Percentiles rank a stretch among this genome's conserved stretches.
phyloP scores from a whole-genome alignment of 2,113 vertebrate genomes.

The Laterallus jamaicensis region DNA sequence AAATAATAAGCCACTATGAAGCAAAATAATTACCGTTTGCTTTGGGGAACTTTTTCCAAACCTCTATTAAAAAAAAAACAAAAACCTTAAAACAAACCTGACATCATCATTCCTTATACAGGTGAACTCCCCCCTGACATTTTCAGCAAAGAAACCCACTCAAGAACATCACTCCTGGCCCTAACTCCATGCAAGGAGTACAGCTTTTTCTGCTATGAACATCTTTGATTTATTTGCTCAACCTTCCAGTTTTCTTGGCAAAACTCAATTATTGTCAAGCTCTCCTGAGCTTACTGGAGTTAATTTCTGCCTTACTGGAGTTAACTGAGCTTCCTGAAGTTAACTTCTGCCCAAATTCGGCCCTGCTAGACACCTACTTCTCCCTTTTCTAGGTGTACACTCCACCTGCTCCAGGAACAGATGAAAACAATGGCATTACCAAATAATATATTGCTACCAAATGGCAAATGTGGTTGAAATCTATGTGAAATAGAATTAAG shows the following conservation, averaged over 20 bases:
- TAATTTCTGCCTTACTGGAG: neutral
- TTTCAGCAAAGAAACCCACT: neutral
- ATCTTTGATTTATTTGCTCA: neutral
- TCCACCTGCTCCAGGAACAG: neutral
- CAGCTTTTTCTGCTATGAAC: neutral
- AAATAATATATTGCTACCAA: neutral
- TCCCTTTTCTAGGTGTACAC: neutral
- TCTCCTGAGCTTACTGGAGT: neutral
- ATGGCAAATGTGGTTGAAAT: neutral
- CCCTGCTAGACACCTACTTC: neutral
- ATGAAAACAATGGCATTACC: neutral
- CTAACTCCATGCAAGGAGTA: neutral
- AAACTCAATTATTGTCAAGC: neutral
- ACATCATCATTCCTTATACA: neutral
- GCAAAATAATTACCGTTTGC: neutral
- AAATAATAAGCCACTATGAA: neutral
- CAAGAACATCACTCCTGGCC: neutral
- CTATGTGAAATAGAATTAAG: neutral
- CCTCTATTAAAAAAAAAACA: neutral
- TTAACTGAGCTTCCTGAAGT: neutral
- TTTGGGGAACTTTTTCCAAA: neutral
- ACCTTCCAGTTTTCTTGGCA: neutral
- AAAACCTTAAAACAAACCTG: neutral
- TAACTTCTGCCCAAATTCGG: neutral
- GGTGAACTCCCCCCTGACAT: neutral